Base-by-base conservation (phyloP, 2,113 vertebrate species). In the Pyxicephalus adspersus region DNA sequence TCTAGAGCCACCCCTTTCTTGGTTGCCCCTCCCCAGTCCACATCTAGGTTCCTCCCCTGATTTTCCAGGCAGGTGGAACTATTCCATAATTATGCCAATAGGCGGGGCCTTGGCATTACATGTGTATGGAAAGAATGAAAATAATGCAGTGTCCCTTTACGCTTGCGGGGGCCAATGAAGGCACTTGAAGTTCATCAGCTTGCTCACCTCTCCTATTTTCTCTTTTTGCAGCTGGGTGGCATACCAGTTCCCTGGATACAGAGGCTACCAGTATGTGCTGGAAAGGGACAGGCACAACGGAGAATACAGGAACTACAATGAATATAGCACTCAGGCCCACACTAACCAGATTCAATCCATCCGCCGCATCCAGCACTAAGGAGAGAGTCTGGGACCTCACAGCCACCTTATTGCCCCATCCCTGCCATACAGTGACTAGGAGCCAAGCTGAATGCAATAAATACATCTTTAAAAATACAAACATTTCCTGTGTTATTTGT, bases 321-420 rank as follows among this genome's bases (percentile, higher is more conserved):
- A 97, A 85, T 97, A 91, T 84, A 94, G 97, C 93, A 97, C 95
- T 80, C 97, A 99, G 90, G 96, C 96, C 84, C 96, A 97, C 87
- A 97, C 94, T 84, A 95, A 96, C 91, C 96, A 97, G 92, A 92
- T 99, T 90, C 97, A 99, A 91, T 99, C 96, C 89, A 96, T 98
- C 85, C 95, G 96, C 90, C 94, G 97, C 76, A 90, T 98, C 90
- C 97, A 98, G 93, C 96, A 98, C 87, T 97, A 93, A 93, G 87
- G 81, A 80, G 34, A n/a, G 28, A 19, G 22, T 20, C 29, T 22
- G 19, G 58, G 60, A 28, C 74, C 25, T 8, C 60, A 15, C 17
- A 18, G 7, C 11, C 76, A 45, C 38, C 13, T 26, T 52, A 77
- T n/a, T 6, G 3, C 5, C 52, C 54, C 54, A 34, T 29, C 50